These are phyloP conservation scores for Ditula angustiorana DNA, from an alignment of 2,888 invertebrate genomes.

Conservation along the genomic window DNA sequence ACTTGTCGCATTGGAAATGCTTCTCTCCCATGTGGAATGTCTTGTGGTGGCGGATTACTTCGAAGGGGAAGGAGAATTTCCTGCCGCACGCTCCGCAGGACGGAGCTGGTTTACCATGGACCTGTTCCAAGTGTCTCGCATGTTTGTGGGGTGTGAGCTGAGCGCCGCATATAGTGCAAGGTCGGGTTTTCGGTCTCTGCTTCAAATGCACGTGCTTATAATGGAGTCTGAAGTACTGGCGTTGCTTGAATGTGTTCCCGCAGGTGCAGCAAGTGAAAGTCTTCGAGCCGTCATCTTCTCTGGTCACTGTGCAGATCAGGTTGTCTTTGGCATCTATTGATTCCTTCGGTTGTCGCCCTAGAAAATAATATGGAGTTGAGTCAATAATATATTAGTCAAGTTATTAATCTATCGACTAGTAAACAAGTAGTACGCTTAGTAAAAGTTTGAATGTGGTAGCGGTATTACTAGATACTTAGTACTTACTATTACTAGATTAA, in stretches of 20 bases:
- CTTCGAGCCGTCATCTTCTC: slow-evolving; percentile 44
- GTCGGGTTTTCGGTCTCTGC: slow-evolving; percentile 22
- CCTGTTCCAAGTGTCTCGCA: slow-evolving; percentile 33
- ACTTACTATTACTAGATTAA: neutral
- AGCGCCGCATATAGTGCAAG: slow-evolving; percentile 25
- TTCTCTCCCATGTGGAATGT: slow-evolving; percentile 60
- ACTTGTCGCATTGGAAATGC: slow-evolving; percentile 49
- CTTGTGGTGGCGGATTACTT: slow-evolving; percentile 57
- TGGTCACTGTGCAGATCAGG: slow-evolving; percentile 30
- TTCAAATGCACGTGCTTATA: slow-evolving; percentile 33
- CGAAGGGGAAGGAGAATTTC: slow-evolving; percentile 37
- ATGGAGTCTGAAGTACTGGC: slow-evolving; percentile 46
- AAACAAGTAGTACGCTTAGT: neutral
- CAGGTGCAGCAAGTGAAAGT: slow-evolving; percentile 50
- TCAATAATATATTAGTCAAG: neutral
- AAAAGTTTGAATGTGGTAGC: neutral
- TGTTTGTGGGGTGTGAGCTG: slow-evolving; percentile 33
- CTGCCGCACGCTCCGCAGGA: slow-evolving; percentile 34
- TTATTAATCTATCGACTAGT: neutral
- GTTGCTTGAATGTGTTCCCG: slow-evolving; percentile 44
- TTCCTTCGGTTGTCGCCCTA: slow-evolving; percentile 34
- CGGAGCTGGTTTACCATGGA: slow-evolving; percentile 31
- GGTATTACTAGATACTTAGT: neutral
- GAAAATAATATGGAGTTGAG: slow-evolving; percentile 28
- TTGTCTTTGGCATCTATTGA: slow-evolving; percentile 33